Percentiles rank a stretch among this genome's conserved stretches.
phyloP scores from a whole-genome alignment of 2,888 invertebrate species.

The Dasypogon diadema region DNA sequence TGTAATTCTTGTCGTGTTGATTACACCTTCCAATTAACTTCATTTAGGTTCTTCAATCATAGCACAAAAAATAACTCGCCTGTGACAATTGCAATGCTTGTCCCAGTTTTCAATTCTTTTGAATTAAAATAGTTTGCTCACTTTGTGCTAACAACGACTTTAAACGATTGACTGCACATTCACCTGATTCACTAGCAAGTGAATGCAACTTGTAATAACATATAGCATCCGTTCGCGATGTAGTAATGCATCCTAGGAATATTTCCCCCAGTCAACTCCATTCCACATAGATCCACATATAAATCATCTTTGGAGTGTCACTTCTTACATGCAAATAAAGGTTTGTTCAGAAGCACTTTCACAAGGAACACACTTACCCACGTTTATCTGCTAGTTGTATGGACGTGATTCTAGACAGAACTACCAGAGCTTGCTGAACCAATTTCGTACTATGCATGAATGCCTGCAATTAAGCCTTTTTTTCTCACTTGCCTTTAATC shows the following conservation, averaged over 20 bases:
- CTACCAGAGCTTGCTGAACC: neutral
- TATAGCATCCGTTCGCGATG: neutral
- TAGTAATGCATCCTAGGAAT: neutral
- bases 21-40: too few species aligned
- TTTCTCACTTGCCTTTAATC: constrained; percentile 18
- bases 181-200: constrained; percentile 10
- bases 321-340: constrained; percentile 32
- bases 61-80: too few species aligned
- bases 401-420: neutral
- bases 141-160: neutral
- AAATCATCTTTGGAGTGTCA: constrained; percentile 25
- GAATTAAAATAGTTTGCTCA: neutral
- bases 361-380: neutral
- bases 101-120: neutral
- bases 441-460: constrained; percentile 18
- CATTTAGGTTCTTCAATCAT: too few species aligned
- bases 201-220: neutral
- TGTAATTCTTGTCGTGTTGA: too few species aligned
- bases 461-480: constrained; percentile 25
- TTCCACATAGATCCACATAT: neutral
- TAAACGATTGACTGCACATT: constrained; percentile 19
- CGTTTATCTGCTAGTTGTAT: neutral
- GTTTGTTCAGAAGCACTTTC: neutral
- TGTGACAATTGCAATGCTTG: too few species aligned
- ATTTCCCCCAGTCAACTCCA: neutral